These are phyloP conservation scores for Sinosuthora webbiana DNA, from an alignment of 2,113 vertebrate genomes.

Conservation along the genomic window DNA sequence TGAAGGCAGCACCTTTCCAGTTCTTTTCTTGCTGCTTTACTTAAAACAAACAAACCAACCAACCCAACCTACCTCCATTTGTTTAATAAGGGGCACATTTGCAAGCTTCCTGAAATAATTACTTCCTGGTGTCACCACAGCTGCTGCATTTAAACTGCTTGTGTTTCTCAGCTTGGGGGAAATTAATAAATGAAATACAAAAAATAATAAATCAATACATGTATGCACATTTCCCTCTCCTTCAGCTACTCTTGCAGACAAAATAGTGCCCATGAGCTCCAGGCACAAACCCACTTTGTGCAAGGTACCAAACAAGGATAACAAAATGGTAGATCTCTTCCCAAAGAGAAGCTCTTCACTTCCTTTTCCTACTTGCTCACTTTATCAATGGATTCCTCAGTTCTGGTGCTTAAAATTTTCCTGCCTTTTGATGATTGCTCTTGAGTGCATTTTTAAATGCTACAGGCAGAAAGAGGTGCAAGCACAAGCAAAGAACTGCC, in stretches of 20 bases:
- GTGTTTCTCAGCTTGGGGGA: background rate
- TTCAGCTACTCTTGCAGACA: background rate
- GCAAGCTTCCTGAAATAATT: background rate
- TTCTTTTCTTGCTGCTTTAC: background rate
- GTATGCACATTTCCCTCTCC: background rate
- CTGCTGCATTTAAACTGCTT: background rate
- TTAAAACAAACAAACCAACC: background rate
- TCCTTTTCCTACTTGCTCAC: background rate
- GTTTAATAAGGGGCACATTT: background rate
- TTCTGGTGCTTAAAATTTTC: background rate
- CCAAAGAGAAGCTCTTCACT: background rate
- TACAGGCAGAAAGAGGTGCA: background rate
- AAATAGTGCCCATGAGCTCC: background rate
- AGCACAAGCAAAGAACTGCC: background rate
- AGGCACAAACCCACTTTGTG: background rate
- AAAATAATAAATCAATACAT: background rate
- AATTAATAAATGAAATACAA: background rate
- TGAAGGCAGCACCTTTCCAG: background rate
- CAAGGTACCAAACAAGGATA: background rate
- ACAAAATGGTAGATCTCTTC: background rate
- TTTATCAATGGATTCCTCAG: background rate
- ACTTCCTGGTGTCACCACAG: background rate
- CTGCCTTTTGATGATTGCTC: background rate
- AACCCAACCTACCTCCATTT: background rate
- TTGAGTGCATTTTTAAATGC: background rate